phyloP scores from a whole-genome alignment of 2,797 vertebrate species.

The Scarus forsteni region DNA sequence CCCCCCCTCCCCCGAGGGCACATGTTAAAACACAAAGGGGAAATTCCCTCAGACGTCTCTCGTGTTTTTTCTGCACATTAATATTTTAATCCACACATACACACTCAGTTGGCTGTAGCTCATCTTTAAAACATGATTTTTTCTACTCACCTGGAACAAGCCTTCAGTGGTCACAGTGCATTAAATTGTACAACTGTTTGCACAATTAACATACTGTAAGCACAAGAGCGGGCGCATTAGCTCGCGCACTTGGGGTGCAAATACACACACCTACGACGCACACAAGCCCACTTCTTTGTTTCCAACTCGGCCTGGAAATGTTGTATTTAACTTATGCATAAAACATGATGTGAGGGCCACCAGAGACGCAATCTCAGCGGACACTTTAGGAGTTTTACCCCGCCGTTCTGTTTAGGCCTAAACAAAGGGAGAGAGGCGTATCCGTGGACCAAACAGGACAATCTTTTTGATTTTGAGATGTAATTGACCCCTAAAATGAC shows the following conservation, averaged over 20 bases:
- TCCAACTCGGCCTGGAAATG: slow-evolving; percentile 30
- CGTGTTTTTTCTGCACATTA: slow-evolving; percentile 36
- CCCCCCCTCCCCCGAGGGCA: slow-evolving; percentile 10
- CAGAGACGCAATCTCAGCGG: slow-evolving; percentile 37
- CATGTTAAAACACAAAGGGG: slow-evolving; percentile 41
- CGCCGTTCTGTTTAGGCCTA: slow-evolving; percentile 26
- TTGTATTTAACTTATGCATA: slow-evolving; percentile 49
- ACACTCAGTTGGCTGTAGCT: slow-evolving; percentile 33
- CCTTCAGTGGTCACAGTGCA: slow-evolving; percentile 34
- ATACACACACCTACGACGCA: slow-evolving; percentile 3
- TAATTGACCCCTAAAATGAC: no score
- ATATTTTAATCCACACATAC: slow-evolving; percentile 45
- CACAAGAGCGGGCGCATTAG: neutral
- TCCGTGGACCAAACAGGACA: neutral
- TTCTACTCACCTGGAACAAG: slow-evolving; percentile 42
- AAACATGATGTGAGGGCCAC: slow-evolving; percentile 49
- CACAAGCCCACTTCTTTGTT: slow-evolving; percentile 9
- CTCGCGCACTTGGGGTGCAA: neutral
- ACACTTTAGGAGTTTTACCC: slow-evolving; percentile 24
- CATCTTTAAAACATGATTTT: slow-evolving; percentile 62
- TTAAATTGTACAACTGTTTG: slow-evolving; percentile 30
- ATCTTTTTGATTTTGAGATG: neutral
- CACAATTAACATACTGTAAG: slow-evolving; percentile 45
- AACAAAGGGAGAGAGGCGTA: neutral
- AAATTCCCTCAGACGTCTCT: slow-evolving; percentile 32